Conservation (phyloP, 2,888 invertebrate species). For the Eristalinus sepulchralis region DNA sequence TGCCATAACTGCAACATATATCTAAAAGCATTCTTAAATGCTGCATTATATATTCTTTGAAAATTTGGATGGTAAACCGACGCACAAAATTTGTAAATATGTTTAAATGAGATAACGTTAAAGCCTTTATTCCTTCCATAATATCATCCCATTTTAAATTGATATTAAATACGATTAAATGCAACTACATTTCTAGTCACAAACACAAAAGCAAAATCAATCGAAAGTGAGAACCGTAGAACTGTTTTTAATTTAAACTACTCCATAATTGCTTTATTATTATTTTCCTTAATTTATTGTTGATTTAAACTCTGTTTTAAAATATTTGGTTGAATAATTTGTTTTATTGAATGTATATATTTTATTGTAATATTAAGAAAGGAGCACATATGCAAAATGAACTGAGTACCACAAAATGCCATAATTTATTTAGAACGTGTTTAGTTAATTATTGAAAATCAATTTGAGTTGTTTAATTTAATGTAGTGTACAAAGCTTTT, state of each 20-base stretch:
- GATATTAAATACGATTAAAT: slow-evolving; percentile 8
- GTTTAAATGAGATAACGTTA: background rate
- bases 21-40: background rate
- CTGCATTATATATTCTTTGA: slow-evolving; percentile 22
- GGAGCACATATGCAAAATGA: slow-evolving; percentile 37
- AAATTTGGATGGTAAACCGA: slow-evolving; percentile 17
- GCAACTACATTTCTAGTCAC: slow-evolving; percentile 62
- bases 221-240: slow-evolving; percentile 41
- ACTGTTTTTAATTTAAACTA: slow-evolving; percentile 49
- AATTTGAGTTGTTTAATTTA: slow-evolving; percentile 37
- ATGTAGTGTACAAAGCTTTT: slow-evolving; percentile 28
- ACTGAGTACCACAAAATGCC: slow-evolving; percentile 69
- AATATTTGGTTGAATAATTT: slow-evolving; percentile 27
- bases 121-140: slow-evolving; percentile 13
- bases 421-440: slow-evolving; percentile 52
- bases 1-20: background rate
- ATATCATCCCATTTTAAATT: slow-evolving; percentile 29
- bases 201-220: slow-evolving; percentile 46
- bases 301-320: slow-evolving; percentile 46
- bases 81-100: slow-evolving; percentile 64
- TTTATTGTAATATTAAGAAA: slow-evolving; percentile 59
- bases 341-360: slow-evolving; percentile 35
- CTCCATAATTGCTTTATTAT: slow-evolving; percentile 53
- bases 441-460: slow-evolving; percentile 45
- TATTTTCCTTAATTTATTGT: slow-evolving; percentile 65